Conservation (phyloP, 2,797 vertebrate species). For the Austrolebias charrua region DNA sequence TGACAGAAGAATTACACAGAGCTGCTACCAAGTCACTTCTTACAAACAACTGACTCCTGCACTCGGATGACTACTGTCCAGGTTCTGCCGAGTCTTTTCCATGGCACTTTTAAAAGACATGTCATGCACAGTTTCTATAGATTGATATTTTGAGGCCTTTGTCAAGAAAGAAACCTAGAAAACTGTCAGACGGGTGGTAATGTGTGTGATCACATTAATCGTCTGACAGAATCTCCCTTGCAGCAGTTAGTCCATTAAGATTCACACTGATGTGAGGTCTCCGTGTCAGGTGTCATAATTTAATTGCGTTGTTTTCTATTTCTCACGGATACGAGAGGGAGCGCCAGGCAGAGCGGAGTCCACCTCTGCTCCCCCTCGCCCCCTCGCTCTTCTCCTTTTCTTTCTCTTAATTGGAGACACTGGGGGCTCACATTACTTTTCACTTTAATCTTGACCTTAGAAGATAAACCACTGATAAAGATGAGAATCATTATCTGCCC, state of each 20-base stretch:
- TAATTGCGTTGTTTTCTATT: constrained; percentile 85
- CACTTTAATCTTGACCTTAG: constrained; percentile 84
- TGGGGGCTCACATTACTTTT: constrained; percentile 80
- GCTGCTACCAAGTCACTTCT: constrained; percentile 1
- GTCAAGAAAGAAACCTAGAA: constrained; percentile 47
- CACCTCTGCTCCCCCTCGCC: constrained; percentile 52
- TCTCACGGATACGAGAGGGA: constrained; percentile 76
- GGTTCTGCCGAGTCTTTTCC: constrained; percentile 13
- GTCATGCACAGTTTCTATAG: constrained; percentile 20
- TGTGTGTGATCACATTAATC: constrained; percentile 81
- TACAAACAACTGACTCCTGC: constrained; percentile 15
- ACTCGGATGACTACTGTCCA: constrained; percentile 23
- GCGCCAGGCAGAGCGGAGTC: constrained; percentile 60
- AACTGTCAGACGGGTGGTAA: constrained; percentile 74
- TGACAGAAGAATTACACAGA: too few relatives aligned
- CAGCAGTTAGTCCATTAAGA: constrained; percentile 81
- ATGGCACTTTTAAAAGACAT: not conserved
- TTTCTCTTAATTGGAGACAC: constrained; percentile 80
- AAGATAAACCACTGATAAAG: constrained; percentile 84
- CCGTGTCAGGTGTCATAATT: constrained; percentile 87
- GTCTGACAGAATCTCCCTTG: constrained; percentile 80
- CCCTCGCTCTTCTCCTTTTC: constrained; percentile 42
- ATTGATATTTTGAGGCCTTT: constrained; percentile 39
- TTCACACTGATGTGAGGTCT: constrained; percentile 80
- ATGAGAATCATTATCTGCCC: constrained; percentile 82